These are phyloP conservation scores for Crypturellus undulatus DNA, from an alignment of 2,113 vertebrate species.

Conservation along the genomic window DNA sequence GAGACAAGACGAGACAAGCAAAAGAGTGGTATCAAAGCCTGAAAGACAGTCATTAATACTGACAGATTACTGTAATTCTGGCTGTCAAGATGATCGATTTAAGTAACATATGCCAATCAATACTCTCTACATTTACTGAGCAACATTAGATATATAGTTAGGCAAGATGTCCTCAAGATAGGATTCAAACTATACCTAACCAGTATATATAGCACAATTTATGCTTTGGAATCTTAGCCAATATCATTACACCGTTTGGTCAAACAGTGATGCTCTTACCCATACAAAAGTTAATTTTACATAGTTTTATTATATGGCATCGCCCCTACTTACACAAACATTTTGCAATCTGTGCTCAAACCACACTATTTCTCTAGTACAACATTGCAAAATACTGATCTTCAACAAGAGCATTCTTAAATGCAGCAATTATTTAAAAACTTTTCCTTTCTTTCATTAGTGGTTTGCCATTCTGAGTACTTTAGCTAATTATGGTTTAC, in stretches of 20 bases:
- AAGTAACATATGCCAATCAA: conserved; percentile 95
- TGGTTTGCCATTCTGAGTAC: background rate
- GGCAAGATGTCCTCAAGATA: conserved; percentile 77
- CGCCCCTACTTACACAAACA: background rate
- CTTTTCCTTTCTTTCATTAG: background rate
- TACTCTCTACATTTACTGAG: conserved; percentile 89
- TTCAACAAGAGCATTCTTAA: background rate
- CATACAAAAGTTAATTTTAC: conserved; percentile 54
- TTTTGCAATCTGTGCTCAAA: background rate
- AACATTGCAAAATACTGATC: background rate
- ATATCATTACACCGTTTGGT: background rate
- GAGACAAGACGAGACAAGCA: conserved; percentile 77
- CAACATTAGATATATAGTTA: conserved; percentile 82
- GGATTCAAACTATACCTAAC: conserved; percentile 84
- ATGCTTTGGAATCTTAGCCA: conserved; percentile 78
- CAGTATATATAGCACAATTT: conserved; percentile 80
- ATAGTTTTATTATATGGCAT: background rate
- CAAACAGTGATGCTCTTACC: conserved; percentile 39
- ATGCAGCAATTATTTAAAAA: background rate
- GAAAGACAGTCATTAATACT: conserved; percentile 95
- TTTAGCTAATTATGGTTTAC: background rate
- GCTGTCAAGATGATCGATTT: conserved; percentile 97
- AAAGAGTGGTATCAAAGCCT: conserved; percentile 83
- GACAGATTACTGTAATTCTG: conserved; percentile 99
- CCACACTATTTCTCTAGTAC: conserved; percentile 30